phyloP scores from a whole-genome alignment of 2,797 vertebrate genomes.

The Notamacropus eugenii region DNA sequence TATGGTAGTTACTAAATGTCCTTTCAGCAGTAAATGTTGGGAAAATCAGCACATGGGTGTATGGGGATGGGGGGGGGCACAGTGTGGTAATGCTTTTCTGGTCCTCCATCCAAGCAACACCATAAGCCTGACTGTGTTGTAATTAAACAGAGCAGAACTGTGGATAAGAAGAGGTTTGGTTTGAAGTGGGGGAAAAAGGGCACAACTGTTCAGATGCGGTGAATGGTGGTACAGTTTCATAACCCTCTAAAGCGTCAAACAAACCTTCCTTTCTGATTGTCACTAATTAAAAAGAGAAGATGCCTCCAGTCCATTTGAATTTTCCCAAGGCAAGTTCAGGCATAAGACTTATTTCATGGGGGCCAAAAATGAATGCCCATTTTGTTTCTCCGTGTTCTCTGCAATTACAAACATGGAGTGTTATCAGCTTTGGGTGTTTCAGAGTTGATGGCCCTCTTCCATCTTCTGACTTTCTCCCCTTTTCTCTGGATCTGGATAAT shows the following conservation, averaged over 20 bases:
- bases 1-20: slow-evolving; percentile 79
- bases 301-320: slow-evolving; percentile 76
- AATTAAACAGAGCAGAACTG: slow-evolving; percentile 86
- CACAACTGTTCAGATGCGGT: slow-evolving; percentile 79
- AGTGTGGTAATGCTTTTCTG: slow-evolving; percentile 70
- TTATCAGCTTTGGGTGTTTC: slow-evolving; percentile 74
- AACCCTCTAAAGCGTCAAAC: slow-evolving; percentile 80
- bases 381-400: slow-evolving; percentile 70
- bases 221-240: slow-evolving; percentile 80
- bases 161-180: slow-evolving; percentile 76
- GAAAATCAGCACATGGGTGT: slow-evolving; percentile 63
- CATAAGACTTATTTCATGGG: slow-evolving; percentile 82
- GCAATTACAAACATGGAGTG: slow-evolving; percentile 73
- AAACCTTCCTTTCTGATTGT: slow-evolving; percentile 82
- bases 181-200: slow-evolving; percentile 86
- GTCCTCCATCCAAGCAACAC: slow-evolving; percentile 76
- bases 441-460: slow-evolving; percentile 76
- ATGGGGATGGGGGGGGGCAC: background rate
- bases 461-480: slow-evolving; percentile 62
- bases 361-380: slow-evolving; percentile 81
- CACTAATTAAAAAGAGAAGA: slow-evolving; percentile 87
- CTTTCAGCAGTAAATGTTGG: slow-evolving; percentile 78
- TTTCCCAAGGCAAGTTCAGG: slow-evolving; percentile 83
- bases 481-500: slow-evolving; percentile 75
- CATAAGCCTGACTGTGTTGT: slow-evolving; percentile 82